phyloP scores from a whole-genome alignment of 2,888 invertebrate species.

The Parapristionchus giblindavisi region DNA sequence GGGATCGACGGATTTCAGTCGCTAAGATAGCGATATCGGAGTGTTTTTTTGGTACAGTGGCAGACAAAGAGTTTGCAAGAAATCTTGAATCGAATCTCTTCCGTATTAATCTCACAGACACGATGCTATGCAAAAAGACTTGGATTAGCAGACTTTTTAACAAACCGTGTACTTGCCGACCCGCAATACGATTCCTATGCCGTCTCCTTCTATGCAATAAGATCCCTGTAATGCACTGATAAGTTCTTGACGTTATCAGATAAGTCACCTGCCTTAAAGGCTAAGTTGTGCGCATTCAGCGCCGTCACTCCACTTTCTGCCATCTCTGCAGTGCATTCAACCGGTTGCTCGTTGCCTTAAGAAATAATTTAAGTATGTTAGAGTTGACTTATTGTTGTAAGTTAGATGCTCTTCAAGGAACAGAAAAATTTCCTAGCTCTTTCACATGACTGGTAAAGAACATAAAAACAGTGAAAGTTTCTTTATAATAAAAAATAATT shows the following conservation, averaged over 20 bases:
- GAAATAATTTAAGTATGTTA: neutral
- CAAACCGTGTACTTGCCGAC: slow-evolving; percentile 55
- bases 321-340: slow-evolving; percentile 53
- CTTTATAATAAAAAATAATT: neutral
- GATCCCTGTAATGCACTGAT: slow-evolving; percentile 44
- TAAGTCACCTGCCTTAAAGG: slow-evolving; percentile 46
- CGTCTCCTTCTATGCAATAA: slow-evolving; percentile 59
- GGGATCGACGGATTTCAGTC: too few species aligned
- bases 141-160: too few species aligned
- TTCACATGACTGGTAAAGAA: too few species aligned
- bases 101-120: neutral
- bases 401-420: too few species aligned
- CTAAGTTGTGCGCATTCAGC: slow-evolving; percentile 54
- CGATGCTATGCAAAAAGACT: neutral
- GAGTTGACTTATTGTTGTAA: too few species aligned
- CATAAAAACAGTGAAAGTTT: too few species aligned
- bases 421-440: too few species aligned
- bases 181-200: slow-evolving; percentile 57
- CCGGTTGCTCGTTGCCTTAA: slow-evolving; percentile 39
- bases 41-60: too few species aligned
- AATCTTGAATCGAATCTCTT: neutral
- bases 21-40: too few species aligned
- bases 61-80: too few species aligned
- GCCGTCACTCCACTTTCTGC: slow-evolving; percentile 48
- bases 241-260: neutral